Evolutionary conservation across 2,113 vertebrate genomes (phyloP), one percentile per base, ranked within the genome.

Genomic region (Varanus komodoensis): DNA sequence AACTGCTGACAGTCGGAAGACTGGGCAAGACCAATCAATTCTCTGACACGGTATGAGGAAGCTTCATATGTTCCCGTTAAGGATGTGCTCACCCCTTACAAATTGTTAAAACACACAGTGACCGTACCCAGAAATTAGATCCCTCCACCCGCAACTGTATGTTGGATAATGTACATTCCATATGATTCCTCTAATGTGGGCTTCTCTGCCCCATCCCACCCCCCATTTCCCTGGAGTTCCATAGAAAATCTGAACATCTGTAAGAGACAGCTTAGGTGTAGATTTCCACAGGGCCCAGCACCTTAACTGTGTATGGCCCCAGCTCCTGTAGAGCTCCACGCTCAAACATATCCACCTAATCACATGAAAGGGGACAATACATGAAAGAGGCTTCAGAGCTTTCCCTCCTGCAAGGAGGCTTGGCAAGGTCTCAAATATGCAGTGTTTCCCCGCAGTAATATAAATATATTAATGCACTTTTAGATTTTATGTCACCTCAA

Each of bases 401-500:
- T 29, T 57, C 57, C 6, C 14, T 57, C 32, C 21, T 52, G 48
- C 29, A 61, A 19, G 19, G 57, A 6, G 3, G 21, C 5, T 61
- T 67, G 21, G 64, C 3, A 64, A 48, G n/a, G 6, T 25, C 34
- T 34, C 57, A 82, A 23, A 57, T 21, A 25, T 2, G 38, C 8
- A 34, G 52, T 82, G 81, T 82, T 64, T 67, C 15, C 9, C 38
- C 21, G 8, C 8, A 44, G 21, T 21, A 67, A 67, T 44, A 25
- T 19, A 82, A 64, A 82, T 38, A 64, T 14, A 82, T 83, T 25
- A 38, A 64, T 11, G 57, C 38, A 64, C 9, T 44, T 21, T 34
- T 83, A 21, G 32, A 44, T 82, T 82, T 61, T 23, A 61, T 44
- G 23, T 87, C 94, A 95, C 89, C 90, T 89, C 52, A 94, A 88